These are phyloP conservation scores for Amphipoea oculea DNA, from an alignment of 2,888 invertebrate species.

Conservation along the genomic window DNA sequence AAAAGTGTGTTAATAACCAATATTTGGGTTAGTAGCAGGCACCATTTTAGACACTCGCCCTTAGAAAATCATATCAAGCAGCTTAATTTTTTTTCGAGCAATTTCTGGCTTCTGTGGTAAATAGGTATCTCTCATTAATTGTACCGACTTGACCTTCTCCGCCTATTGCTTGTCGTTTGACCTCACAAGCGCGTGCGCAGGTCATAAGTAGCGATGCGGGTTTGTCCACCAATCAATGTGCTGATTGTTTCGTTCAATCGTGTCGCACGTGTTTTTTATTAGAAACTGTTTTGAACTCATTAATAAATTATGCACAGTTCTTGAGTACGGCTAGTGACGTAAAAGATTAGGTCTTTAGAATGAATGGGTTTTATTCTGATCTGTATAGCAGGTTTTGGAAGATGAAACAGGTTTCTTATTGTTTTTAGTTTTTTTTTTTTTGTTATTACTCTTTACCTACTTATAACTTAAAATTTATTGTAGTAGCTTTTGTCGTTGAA, in stretches of 20 bases:
- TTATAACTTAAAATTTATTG: neutral
- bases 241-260: slow-evolving; percentile 9
- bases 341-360: neutral
- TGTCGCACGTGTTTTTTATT: slow-evolving; percentile 30
- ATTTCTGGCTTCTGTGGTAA: neutral
- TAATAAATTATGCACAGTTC: slow-evolving; percentile 29
- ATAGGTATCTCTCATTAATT: neutral
- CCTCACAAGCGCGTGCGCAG: slow-evolving; percentile 40
- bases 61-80: neutral
- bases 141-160: slow-evolving; percentile 27
- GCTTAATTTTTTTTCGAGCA: neutral
- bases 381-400: neutral
- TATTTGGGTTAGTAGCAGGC: neutral
- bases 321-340: slow-evolving; percentile 3
- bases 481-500: neutral
- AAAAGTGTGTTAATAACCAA: too few relatives aligned
- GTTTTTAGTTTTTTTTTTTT: neutral
- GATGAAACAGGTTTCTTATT: neutral
- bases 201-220: slow-evolving; percentile 24
- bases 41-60: neutral
- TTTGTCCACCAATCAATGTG: slow-evolving; percentile 40
- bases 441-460: neutral
- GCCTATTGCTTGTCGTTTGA: neutral
- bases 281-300: slow-evolving; percentile 3
- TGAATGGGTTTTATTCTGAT: neutral